Conservation (phyloP, 2,888 invertebrate genomes). For the Myathropa florea region DNA sequence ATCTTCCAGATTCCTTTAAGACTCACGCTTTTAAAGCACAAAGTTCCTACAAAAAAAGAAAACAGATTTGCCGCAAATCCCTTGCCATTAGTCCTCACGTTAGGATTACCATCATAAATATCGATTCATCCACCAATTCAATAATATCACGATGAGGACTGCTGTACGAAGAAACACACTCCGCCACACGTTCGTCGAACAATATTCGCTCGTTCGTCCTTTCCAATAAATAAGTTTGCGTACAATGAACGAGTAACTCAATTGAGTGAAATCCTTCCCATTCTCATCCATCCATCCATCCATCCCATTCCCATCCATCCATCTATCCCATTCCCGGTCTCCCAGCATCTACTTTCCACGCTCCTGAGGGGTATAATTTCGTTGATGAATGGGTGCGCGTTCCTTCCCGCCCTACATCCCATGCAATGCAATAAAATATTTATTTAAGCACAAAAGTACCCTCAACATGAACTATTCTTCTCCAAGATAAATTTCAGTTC, state of each 20-base stretch:
- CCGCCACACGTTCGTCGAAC: too few species aligned
- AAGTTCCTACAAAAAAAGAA: not conserved
- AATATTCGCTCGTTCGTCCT: too few species aligned
- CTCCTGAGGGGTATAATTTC: not conserved
- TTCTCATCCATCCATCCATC: too few species aligned
- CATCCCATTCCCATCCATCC: too few species aligned
- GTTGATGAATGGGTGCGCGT: not conserved
- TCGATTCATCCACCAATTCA: not conserved
- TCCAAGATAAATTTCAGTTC: conserved; percentile 19
- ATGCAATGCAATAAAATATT: not conserved
- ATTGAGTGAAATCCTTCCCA: not conserved
- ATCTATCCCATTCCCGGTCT: not conserved
- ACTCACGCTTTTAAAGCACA: not conserved
- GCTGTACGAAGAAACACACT: not conserved
- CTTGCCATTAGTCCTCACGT: not conserved
- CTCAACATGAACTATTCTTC: conserved; percentile 16
- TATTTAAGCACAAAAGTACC: conserved; percentile 9
- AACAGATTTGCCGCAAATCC: not conserved
- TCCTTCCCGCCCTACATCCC: not conserved
- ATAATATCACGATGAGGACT: not conserved
- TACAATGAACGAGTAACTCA: not conserved
- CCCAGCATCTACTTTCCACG: not conserved
- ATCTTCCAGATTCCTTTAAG: not conserved
- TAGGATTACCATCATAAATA: not conserved
- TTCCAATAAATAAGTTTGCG: not conserved